A percentile compares a stretch with the other conserved stretches of the same genome.
Evolutionary conservation across 2,113 vertebrate species (phyloP).

Genomic region (Amphiprion percula): DNA sequence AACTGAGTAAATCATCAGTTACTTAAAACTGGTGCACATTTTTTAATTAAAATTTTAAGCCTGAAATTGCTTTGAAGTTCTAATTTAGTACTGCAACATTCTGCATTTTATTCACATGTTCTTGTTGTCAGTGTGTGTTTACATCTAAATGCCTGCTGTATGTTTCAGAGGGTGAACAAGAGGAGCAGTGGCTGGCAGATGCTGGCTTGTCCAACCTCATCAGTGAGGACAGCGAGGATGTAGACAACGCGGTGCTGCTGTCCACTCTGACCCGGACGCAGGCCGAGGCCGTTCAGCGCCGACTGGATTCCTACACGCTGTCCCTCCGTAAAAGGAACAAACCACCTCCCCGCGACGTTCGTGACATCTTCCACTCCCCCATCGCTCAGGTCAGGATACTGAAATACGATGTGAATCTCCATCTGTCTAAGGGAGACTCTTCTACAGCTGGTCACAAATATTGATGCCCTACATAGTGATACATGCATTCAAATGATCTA

Average conservation of each 20-base stretch:
- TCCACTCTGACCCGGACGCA: conserved; percentile 92
- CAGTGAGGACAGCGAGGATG: conserved; percentile 78
- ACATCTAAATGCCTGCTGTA: background rate
- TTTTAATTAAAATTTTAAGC: too few relatives aligned
- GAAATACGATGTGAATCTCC: too few relatives aligned
- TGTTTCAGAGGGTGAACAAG: conserved; percentile 87
- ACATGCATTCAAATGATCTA: background rate
- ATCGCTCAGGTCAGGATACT: conserved; percentile 71
- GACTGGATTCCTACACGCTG: conserved; percentile 87
- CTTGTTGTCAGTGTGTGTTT: background rate
- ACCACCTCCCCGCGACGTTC: conserved; percentile 85
- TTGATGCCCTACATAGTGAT: too few relatives aligned
- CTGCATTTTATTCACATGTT: background rate
- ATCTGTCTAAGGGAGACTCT: background rate
- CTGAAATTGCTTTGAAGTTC: background rate
- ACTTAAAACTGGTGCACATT: background rate
- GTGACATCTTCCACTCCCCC: conserved; percentile 86
- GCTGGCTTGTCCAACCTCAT: conserved; percentile 89
- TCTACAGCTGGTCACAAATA: background rate
- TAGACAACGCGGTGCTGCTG: conserved; percentile 85
- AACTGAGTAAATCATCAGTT: background rate
- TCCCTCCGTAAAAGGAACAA: conserved; percentile 88
- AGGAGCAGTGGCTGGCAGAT: conserved; percentile 91
- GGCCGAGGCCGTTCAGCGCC: conserved; percentile 88
- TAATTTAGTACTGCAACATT: background rate